A percentile compares a stretch with the other conserved stretches of the same genome.
phyloP scores from a whole-genome alignment of 2,113 vertebrate genomes.

The Ailuropoda melanoleuca region DNA sequence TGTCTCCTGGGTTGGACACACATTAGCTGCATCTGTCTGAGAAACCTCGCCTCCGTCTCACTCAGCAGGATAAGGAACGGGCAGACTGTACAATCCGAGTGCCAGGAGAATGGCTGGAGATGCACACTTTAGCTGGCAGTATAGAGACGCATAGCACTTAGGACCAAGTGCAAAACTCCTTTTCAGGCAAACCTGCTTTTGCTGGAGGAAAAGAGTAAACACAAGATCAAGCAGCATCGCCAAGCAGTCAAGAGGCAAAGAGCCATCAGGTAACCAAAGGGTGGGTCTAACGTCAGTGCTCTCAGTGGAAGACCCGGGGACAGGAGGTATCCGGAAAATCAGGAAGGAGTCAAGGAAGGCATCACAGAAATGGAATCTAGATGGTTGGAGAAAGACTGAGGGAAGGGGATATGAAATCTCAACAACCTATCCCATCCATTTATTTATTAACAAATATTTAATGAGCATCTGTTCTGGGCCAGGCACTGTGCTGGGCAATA shows the following conservation, averaged over 20 bases:
- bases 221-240: background rate
- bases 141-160: background rate
- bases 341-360: background rate
- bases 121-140: background rate
- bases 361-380: background rate
- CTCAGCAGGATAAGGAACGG: background rate
- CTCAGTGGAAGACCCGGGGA: background rate
- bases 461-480: background rate
- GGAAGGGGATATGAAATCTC: background rate
- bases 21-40: conserved; percentile 42
- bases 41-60: background rate
- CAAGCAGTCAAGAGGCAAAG: background rate
- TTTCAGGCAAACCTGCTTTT: background rate
- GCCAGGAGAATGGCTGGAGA: background rate
- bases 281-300: background rate
- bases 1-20: background rate
- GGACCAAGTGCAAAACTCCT: background rate
- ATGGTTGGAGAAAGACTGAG: background rate
- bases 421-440: background rate
- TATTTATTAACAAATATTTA: background rate
- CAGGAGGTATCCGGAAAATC: background rate
- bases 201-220: background rate
- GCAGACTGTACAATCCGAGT: background rate
- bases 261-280: too few species aligned
- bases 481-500: background rate